Evolutionary conservation across 2,797 vertebrate genomes (phyloP).

Genomic region (Megaceryle alcyon): DNA sequence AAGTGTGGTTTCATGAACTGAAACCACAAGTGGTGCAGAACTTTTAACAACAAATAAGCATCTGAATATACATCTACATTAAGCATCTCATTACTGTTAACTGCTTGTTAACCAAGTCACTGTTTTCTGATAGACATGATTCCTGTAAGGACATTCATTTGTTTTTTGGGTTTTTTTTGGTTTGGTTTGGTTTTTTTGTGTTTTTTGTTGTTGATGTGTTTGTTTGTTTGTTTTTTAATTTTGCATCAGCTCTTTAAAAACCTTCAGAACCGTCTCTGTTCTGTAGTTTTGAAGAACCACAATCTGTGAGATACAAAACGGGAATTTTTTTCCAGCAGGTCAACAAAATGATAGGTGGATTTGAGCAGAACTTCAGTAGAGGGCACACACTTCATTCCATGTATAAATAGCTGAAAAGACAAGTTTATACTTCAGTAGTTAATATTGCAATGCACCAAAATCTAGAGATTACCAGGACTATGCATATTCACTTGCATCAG

Average conservation of each 20-base stretch:
- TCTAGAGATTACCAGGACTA: conserved; percentile 58
- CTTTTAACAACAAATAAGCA: not conserved
- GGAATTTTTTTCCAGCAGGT: conserved; percentile 40
- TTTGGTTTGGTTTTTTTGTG: too few relatives aligned
- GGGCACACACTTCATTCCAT: conserved; percentile 39
- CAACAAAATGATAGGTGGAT: conserved; percentile 69
- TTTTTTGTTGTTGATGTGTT: too few relatives aligned
- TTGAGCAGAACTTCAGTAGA: conserved; percentile 54
- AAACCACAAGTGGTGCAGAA: not conserved
- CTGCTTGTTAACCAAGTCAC: not conserved
- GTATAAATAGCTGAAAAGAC: conserved; percentile 68
- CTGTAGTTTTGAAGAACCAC: conserved; percentile 33
- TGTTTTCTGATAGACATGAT: not conserved
- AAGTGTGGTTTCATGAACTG: not conserved
- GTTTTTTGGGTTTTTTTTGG: not conserved
- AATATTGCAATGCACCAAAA: conserved; percentile 64
- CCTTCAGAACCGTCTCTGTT: not conserved
- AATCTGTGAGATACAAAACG: conserved; percentile 41
- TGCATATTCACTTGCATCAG: conserved; percentile 6
- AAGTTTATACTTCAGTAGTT: conserved; percentile 60
- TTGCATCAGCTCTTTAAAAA: not conserved
- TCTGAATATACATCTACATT: not conserved
- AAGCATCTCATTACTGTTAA: not conserved
- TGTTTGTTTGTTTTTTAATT: not conserved
- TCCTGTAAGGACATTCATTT: not conserved